phyloP scores from a whole-genome alignment of 2,113 vertebrate species.

The Paracanthobrama guichenoti region DNA sequence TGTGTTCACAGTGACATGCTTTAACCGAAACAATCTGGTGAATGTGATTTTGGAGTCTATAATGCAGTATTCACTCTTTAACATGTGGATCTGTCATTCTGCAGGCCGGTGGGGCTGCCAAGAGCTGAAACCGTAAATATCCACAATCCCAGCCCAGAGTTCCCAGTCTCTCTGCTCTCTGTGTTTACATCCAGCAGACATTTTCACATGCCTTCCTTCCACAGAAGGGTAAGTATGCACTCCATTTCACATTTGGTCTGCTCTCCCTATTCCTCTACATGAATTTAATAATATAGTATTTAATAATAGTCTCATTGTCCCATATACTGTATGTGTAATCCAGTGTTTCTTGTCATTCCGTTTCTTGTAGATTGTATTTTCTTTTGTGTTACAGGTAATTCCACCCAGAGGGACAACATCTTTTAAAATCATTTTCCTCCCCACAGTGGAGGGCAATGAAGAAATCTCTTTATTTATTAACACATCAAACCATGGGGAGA shows the following conservation, averaged over 20 bases:
- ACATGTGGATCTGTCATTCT: conserved; percentile 28
- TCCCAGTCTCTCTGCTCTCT: conserved; percentile 89
- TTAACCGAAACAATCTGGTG: neutral
- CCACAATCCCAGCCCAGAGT: conserved; percentile 92
- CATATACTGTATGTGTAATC: neutral
- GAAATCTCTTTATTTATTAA: conserved; percentile 99
- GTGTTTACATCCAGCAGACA: conserved; percentile 92
- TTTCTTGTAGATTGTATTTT: conserved; percentile 32
- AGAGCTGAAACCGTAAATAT: conserved; percentile 90
- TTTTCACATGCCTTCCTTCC: conserved; percentile 93
- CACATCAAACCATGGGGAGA: conserved; percentile 90
- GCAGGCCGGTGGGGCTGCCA: conserved; percentile 87
- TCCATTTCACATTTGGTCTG: neutral
- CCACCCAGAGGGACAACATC: conserved; percentile 90
- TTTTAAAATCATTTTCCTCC: conserved; percentile 96
- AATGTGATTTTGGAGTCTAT: neutral
- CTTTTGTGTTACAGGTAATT: conserved; percentile 81
- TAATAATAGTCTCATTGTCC: neutral
- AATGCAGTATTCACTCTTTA: neutral
- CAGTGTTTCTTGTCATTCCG: neutral
- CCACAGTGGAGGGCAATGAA: conserved; percentile 89
- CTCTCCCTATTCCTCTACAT: neutral
- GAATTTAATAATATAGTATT: neutral
- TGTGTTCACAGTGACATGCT: neutral
- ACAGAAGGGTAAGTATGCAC: conserved; percentile 86